A percentile compares a stretch with the other conserved stretches of the same genome.
Evolutionary conservation across 1,140 invertebrate species (phyloP).

Genomic region (Saxidomus purpurata): DNA sequence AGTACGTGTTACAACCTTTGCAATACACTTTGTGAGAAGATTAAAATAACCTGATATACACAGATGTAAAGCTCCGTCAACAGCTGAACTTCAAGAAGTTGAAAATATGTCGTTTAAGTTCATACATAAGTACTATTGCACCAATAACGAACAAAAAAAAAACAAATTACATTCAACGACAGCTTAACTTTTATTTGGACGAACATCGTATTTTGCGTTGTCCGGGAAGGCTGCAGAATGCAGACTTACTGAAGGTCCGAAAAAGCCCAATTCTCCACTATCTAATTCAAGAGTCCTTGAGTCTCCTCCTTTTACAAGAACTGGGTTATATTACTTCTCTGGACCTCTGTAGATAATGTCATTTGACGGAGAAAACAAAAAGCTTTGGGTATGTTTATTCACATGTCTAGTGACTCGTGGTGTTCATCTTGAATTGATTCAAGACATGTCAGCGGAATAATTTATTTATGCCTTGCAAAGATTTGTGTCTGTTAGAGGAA

Average conservation of each 20-base stretch:
- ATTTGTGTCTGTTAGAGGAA: constrained; percentile 30
- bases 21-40: background rate
- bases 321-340: background rate
- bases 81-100: background rate
- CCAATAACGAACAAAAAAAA: no score
- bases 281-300: no score
- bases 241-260: no score
- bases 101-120: background rate
- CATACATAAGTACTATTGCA: background rate
- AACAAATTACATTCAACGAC: no score
- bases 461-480: constrained; percentile 5
- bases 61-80: background rate
- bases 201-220: no score
- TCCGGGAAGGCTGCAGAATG: no score
- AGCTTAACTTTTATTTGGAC: no score
- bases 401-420: constrained; percentile 9
- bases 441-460: constrained; percentile 22
- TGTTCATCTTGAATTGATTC: constrained; percentile 3
- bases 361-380: background rate
- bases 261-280: no score
- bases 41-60: background rate
- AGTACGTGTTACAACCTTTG: constrained; percentile 1
- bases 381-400: constrained; percentile 6
- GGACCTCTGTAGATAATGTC: background rate
- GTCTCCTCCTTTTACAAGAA: background rate